Conservation (phyloP, 1,140 invertebrate genomes). For the Leptopilina clavipes region DNA sequence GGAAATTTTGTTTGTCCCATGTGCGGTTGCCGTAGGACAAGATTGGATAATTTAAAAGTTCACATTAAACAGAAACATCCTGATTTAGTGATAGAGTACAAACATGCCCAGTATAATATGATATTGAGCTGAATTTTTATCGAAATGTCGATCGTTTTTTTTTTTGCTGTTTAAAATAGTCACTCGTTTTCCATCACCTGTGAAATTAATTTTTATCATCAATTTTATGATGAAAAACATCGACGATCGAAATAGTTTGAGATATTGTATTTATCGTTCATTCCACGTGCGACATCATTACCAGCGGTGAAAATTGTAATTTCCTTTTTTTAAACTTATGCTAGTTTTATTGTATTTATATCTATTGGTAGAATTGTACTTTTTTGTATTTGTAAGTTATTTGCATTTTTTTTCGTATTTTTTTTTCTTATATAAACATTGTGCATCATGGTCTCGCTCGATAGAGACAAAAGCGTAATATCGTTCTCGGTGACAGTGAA, state of each 20-base stretch:
- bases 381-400: slow-evolving; percentile 3
- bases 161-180: background rate
- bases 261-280: background rate
- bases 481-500: slow-evolving; percentile 9
- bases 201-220: too few relatives aligned
- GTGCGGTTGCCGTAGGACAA: slow-evolving; percentile 81
- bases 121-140: slow-evolving; percentile 43
- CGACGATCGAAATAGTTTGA: too few relatives aligned
- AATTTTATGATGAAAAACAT: too few relatives aligned
- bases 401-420: too few relatives aligned
- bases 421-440: too few relatives aligned
- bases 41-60: slow-evolving; percentile 83
- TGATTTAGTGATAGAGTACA: slow-evolving; percentile 53
- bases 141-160: slow-evolving; percentile 8
- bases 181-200: background rate
- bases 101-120: slow-evolving; percentile 39
- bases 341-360: background rate
- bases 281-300: background rate
- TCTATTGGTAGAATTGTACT: background rate
- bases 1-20: slow-evolving; percentile 82
- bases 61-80: slow-evolving; percentile 84
- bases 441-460: background rate
- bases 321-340: background rate
- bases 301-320: slow-evolving; percentile 22
- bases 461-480: slow-evolving; percentile 9